Base-by-base conservation (phyloP, 1,140 invertebrate species). In the Anastrepha obliqua region DNA sequence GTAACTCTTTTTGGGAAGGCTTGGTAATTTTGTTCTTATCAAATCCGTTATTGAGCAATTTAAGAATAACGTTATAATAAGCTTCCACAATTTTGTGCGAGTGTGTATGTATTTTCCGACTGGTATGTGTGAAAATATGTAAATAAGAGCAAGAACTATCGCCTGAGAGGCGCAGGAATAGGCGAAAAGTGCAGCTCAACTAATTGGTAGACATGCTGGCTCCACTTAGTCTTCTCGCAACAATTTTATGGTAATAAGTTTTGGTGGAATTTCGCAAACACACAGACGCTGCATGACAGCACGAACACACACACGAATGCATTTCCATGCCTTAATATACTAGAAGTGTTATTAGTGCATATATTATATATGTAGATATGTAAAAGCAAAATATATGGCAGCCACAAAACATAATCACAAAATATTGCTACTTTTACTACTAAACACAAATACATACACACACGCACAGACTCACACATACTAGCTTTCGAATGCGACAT, bases 171-270 rank as follows among this genome's bases (percentile, higher is more conserved):
- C 39, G 47, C 44, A 74, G 67, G 70, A 51, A n/a, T 44, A 74
- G 44, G n/a, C 42, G n/a, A 81, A 81, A n/a, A 11, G 47, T 81
- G 74, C n/a, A 81, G 47, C 47, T 47, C 44, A 55, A 55, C 47
- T 81, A 81, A 81, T 81, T 81, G 74, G 74, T 13, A 81, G 74
- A 81, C 74, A 81, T 81, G 74, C 74, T 81, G 74, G 74, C 74
- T 9, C 58, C 85, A 58, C 85, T 58, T 86, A 62, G 85, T 86
- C 85, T 65, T 86, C 74, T 51, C 44, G 47, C 74, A 81, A 55
- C 74, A 55, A 81, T 81, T 81, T 81, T 81, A 81, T 81, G 74
- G 74, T 81, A 81, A 81, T 81, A 81, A 81, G 74, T 55, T 81
- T 42, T 81, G 74, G 74, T 55, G 74, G 74, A 29, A 81, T 81